phyloP scores from a whole-genome alignment of 1,140 invertebrate species.

The Phenacoccus solenopsis region DNA sequence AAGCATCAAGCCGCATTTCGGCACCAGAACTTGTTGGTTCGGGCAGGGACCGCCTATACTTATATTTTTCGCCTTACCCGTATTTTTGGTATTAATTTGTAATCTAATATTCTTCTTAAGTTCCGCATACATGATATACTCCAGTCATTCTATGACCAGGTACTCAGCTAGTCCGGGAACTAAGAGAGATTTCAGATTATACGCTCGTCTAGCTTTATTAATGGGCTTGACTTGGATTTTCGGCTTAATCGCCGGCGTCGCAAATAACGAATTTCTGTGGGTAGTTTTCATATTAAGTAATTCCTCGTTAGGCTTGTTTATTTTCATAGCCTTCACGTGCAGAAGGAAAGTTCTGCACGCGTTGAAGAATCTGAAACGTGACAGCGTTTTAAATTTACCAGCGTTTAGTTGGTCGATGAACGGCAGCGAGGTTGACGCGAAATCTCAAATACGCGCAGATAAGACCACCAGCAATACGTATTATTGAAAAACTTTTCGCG shows the following conservation, averaged over 20 bases:
- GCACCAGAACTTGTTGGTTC: conserved; percentile 41
- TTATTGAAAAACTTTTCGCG: too few relatives aligned
- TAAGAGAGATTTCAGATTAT: conserved; percentile 38
- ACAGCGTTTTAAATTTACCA: conserved; percentile 5
- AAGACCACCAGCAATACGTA: not conserved
- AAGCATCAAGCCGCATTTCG: conserved; percentile 37
- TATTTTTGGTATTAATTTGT: conserved; percentile 36
- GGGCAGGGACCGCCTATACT: conserved; percentile 38
- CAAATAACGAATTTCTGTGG: conserved; percentile 35
- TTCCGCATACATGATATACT: conserved; percentile 40
- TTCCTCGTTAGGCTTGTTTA: conserved; percentile 44
- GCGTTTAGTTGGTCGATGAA: conserved; percentile 5
- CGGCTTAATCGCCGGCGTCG: conserved; percentile 38
- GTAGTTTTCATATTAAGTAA: conserved; percentile 43
- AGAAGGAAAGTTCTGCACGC: conserved; percentile 33
- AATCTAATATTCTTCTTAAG: conserved; percentile 40
- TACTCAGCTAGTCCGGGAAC: conserved; percentile 32
- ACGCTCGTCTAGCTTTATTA: conserved; percentile 40
- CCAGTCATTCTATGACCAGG: conserved; percentile 32
- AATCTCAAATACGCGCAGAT: not conserved
- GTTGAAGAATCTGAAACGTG: conserved; percentile 21
- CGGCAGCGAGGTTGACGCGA: not conserved
- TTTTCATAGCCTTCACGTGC: conserved; percentile 45
- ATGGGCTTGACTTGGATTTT: conserved; percentile 43
- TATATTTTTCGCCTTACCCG: conserved; percentile 41